Evolutionary conservation across 2,113 vertebrate species (phyloP).

Genomic region (Budorcas taxicolor): DNA sequence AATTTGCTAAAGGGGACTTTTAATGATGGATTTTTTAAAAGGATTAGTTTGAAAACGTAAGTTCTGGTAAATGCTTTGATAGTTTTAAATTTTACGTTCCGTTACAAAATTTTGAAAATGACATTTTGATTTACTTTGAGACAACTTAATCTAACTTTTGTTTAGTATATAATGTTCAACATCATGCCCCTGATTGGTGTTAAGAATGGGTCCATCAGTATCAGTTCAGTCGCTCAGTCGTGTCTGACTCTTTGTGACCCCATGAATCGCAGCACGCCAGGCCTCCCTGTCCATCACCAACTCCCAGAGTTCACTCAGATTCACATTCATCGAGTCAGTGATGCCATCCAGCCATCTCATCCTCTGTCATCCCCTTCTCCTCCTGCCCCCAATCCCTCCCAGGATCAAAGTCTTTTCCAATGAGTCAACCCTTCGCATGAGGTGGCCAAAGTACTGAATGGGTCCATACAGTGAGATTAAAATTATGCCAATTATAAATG

Average conservation of each 20-base stretch:
- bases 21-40: background rate
- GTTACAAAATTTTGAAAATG: background rate
- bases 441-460: background rate
- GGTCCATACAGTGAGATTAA: background rate
- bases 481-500: background rate
- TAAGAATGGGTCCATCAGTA: background rate
- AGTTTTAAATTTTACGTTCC: background rate
- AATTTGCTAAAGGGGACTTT: background rate
- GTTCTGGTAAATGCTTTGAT: background rate
- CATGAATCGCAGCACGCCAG: too few species aligned
- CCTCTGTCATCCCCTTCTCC: too few species aligned
- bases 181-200: background rate
- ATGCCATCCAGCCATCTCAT: too few species aligned
- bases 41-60: background rate
- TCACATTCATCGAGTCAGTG: too few species aligned
- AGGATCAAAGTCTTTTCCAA: too few species aligned
- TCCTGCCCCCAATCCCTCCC: too few species aligned
- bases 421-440: too few species aligned
- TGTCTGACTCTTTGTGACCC: too few species aligned
- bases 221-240: too few species aligned
- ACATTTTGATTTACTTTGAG: background rate
- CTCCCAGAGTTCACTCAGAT: too few species aligned
- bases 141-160: background rate
- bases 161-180: background rate
- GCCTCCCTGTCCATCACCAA: too few species aligned